Conservation (phyloP, 2,113 vertebrate species). For the Oreotrochilus melanogaster region DNA sequence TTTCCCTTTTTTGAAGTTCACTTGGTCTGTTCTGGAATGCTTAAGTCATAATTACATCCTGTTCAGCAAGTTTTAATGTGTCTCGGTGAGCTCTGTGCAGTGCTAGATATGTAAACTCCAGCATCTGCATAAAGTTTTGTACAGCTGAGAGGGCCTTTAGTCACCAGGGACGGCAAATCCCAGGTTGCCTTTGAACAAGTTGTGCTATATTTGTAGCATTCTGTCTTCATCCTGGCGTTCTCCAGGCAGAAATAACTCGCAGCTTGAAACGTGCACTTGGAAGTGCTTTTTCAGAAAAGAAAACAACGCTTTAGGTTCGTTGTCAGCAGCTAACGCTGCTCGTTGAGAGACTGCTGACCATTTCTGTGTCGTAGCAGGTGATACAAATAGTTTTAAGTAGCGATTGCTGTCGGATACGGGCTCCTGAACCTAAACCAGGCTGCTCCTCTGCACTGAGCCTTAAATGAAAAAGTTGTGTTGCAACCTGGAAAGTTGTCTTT, state of each 20-base stretch:
- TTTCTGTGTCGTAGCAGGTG: neutral
- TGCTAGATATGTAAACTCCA: neutral
- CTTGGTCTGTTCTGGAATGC: slow-evolving; percentile 56
- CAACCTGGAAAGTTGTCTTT: neutral
- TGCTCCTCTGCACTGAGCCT: neutral
- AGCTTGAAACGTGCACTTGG: neutral
- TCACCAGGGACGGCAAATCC: neutral
- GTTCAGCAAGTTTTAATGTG: slow-evolving; percentile 54
- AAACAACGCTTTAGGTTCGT: neutral
- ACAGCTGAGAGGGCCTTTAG: neutral
- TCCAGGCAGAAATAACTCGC: neutral
- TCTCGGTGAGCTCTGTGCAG: neutral
- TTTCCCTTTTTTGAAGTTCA: slow-evolving; percentile 48
- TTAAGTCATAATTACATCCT: slow-evolving; percentile 47
- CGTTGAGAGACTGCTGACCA: neutral
- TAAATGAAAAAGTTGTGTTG: neutral
- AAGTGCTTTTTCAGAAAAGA: neutral
- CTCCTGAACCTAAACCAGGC: neutral
- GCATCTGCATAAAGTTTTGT: neutral
- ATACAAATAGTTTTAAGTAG: neutral
- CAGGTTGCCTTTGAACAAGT: neutral
- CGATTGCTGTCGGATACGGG: neutral
- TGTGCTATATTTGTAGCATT: rapidly evolving
- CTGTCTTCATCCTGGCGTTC: rapidly evolving
- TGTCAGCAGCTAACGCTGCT: neutral